These are phyloP conservation scores for Drosophila subobscura DNA, from an alignment of 1,140 invertebrate genomes.

Conservation along the genomic window DNA sequence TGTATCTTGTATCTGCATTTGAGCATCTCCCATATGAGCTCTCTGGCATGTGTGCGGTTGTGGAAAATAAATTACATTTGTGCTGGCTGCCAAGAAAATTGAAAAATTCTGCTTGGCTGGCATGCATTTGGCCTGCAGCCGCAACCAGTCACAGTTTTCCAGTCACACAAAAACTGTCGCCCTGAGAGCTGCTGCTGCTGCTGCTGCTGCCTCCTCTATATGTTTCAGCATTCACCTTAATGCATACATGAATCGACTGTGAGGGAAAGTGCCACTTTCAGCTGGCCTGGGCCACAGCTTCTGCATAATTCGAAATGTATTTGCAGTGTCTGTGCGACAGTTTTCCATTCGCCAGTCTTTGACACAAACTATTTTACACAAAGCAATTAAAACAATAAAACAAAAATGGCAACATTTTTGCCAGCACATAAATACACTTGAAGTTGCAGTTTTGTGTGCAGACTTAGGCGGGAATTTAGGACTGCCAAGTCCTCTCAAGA, in stretches of 20 bases:
- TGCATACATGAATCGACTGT: slow-evolving; percentile 12
- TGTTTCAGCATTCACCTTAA: slow-evolving; percentile 11
- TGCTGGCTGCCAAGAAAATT: slow-evolving; percentile 71
- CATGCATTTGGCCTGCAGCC: slow-evolving; percentile 53
- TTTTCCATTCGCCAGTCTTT: slow-evolving; percentile 8
- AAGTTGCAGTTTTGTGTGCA: too few species aligned
- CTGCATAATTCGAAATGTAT: slow-evolving; percentile 27
- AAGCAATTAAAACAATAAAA: background rate
- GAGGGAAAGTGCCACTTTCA: slow-evolving; percentile 5
- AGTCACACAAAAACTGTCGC: slow-evolving; percentile 30
- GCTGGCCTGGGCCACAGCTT: slow-evolving; percentile 29
- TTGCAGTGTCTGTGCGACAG: slow-evolving; percentile 13
- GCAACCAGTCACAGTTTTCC: slow-evolving; percentile 42
- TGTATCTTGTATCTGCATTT: slow-evolving; percentile 35
- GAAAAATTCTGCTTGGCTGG: slow-evolving; percentile 67
- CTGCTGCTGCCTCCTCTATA: background rate
- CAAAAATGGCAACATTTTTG: too few species aligned
- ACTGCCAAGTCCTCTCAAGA: too few species aligned
- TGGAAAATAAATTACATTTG: slow-evolving; percentile 71
- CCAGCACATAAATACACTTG: too few species aligned
- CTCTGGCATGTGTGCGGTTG: slow-evolving; percentile 2
- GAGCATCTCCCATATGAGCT: slow-evolving; percentile 10
- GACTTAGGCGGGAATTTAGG: too few species aligned
- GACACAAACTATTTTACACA: slow-evolving; percentile 14
- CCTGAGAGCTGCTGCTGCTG: background rate